A percentile compares a stretch with the other conserved stretches of the same genome.
phyloP scores from a whole-genome alignment of 2,797 vertebrate genomes.

The Characodon lateralis region DNA sequence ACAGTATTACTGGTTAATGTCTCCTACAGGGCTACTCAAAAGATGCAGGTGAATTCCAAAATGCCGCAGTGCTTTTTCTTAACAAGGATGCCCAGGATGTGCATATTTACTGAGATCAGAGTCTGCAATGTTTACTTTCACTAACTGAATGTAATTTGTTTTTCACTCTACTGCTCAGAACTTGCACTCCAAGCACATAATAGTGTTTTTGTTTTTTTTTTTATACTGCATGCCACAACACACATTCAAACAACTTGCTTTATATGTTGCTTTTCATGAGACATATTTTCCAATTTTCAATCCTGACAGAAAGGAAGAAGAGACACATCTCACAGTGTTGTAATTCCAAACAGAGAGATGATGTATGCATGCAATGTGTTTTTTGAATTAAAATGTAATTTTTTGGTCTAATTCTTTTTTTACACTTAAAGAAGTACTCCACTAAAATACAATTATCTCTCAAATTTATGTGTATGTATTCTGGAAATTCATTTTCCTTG shows the following conservation, averaged over 20 bases:
- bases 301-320: background rate
- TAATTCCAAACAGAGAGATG: background rate
- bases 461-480: background rate
- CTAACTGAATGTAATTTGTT: conserved; percentile 36
- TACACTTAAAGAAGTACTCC: conserved; percentile 7
- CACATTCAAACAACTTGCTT: conserved; percentile 2
- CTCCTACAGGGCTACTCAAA: conserved; percentile 45
- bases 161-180: background rate
- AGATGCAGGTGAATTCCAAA: conserved; percentile 38
- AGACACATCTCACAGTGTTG: background rate
- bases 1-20: background rate
- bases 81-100: conserved; percentile 49
- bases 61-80: conserved; percentile 52
- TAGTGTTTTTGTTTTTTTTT: background rate
- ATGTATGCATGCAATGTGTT: background rate
- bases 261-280: background rate
- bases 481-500: background rate
- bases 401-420: background rate
- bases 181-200: background rate
- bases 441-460: too few relatives aligned
- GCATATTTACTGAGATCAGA: conserved; percentile 32
- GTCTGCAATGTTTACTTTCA: background rate
- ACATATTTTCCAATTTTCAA: background rate
- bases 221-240: background rate
- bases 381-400: background rate